These are phyloP conservation scores for Ernsta delagoae DNA, from an alignment of 2,888 invertebrate genomes.

Conservation along the genomic window DNA sequence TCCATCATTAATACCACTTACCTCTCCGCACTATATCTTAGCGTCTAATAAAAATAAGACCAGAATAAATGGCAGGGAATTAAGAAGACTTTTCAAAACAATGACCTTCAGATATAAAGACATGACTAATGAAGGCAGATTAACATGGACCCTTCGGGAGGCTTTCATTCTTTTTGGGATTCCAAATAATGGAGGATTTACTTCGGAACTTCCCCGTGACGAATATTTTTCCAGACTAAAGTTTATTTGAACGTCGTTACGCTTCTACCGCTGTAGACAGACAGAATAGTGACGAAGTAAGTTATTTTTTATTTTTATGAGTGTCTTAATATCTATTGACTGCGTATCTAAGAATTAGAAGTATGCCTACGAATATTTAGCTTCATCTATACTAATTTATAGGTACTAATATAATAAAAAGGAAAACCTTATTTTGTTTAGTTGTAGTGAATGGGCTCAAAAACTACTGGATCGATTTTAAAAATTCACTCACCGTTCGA, in stretches of 20 bases:
- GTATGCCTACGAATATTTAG: no score
- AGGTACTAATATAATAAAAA: no score
- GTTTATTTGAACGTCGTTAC: constrained; percentile 35
- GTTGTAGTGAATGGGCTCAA: no score
- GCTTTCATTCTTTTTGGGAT: constrained; percentile 59
- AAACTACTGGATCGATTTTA: no score
- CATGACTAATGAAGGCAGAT: constrained; percentile 64
- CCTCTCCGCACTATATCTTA: constrained; percentile 2
- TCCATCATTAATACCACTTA: constrained; percentile 10
- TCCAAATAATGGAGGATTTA: constrained; percentile 55
- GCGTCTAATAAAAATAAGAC: constrained; percentile 34
- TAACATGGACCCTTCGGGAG: constrained; percentile 54
- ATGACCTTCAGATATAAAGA: constrained; percentile 55
- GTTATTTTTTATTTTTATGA: neutral
- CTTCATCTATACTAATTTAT: no score
- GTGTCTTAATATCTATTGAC: no score
- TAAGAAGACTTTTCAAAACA: constrained; percentile 42
- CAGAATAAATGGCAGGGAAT: constrained; percentile 32
- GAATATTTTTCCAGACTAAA: constrained; percentile 28
- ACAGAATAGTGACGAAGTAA: constrained; percentile 2
- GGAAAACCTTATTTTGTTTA: no score
- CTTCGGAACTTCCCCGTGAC: constrained; percentile 42
- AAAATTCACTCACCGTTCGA: no score
- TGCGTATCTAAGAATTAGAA: no score
- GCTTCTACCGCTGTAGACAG: neutral